Evolutionary conservation across 2,888 invertebrate species (phyloP).

Genomic region (Phengaris arion): DNA sequence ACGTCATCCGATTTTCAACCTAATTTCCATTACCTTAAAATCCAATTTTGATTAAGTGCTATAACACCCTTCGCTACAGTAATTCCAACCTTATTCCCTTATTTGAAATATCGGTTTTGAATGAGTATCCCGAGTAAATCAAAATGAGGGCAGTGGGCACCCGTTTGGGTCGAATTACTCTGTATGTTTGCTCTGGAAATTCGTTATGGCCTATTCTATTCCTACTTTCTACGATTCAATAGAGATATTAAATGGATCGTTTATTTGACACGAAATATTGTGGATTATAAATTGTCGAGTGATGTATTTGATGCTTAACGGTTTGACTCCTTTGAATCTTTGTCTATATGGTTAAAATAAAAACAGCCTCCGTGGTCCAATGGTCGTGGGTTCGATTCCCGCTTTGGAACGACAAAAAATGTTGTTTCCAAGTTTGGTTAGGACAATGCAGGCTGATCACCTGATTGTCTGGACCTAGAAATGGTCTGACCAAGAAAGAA

Average conservation of each 20-base stretch:
- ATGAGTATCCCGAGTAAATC: neutral
- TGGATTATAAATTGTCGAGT: constrained; percentile 30
- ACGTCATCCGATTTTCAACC: neutral
- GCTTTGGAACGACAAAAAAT: no score
- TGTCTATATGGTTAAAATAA: neutral
- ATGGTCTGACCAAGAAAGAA: no score
- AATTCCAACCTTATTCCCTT: constrained; percentile 41
- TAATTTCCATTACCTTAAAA: constrained; percentile 32
- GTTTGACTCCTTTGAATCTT: neutral
- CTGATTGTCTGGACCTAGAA: no score
- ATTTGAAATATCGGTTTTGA: neutral
- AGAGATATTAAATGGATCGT: constrained; percentile 32
- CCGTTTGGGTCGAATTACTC: constrained; percentile 69
- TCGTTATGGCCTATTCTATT: constrained; percentile 72
- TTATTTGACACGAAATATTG: constrained; percentile 31
- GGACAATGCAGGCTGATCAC: no score
- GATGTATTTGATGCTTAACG: constrained; percentile 8
- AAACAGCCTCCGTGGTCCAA: neutral
- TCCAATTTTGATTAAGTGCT: neutral
- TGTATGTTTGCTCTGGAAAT: constrained; percentile 77
- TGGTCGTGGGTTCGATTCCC: no score
- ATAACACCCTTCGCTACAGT: neutral
- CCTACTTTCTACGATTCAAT: constrained; percentile 41
- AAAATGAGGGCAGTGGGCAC: constrained; percentile 57
- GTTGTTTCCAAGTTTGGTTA: no score